phyloP scores from a whole-genome alignment of 1,140 invertebrate genomes.

The Pygmarrhopalites habei region DNA sequence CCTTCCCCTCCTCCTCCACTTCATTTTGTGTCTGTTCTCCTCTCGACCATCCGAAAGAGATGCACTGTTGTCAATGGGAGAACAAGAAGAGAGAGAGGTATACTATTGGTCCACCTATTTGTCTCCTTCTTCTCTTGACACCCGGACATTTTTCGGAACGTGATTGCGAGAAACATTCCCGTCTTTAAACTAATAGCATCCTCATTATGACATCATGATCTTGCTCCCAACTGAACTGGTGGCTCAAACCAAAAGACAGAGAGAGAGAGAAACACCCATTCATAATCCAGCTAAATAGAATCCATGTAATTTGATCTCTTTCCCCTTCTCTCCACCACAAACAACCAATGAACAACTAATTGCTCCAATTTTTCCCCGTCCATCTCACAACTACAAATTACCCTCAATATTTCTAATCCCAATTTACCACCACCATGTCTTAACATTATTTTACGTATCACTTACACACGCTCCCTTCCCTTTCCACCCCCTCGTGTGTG shows the following conservation, averaged over 20 bases:
- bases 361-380: no score
- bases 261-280: not conserved
- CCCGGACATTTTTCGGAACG: not conserved
- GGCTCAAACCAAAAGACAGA: not conserved
- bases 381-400: not conserved
- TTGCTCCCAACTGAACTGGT: not conserved
- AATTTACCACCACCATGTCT: not conserved
- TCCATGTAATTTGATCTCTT: not conserved
- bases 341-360: not conserved
- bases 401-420: not conserved
- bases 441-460: no score
- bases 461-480: no score
- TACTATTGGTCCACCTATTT: not conserved
- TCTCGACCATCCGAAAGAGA: no score
- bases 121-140: not conserved
- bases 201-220: not conserved
- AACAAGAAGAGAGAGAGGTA: not conserved
- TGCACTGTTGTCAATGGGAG: not conserved
- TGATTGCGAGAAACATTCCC: not conserved
- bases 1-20: not conserved
- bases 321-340: not conserved
- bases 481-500: no score
- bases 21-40: no score
- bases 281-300: not conserved
- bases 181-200: not conserved